Conservation (phyloP, 2,797 vertebrate genomes). For the Argya squamiceps region DNA sequence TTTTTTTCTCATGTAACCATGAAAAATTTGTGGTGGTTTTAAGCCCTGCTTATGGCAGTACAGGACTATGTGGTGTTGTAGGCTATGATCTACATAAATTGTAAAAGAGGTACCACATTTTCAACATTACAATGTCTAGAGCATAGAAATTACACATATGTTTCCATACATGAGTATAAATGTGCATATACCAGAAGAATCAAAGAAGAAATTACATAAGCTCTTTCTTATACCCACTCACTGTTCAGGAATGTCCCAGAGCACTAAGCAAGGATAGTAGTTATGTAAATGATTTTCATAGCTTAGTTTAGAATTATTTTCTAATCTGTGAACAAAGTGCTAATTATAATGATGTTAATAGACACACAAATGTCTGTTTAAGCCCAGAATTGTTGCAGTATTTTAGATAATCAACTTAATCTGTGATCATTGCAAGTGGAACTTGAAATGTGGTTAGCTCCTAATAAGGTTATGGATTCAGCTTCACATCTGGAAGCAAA, state of each 20-base stretch:
- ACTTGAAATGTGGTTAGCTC: neutral
- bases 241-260: neutral
- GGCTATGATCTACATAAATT: neutral
- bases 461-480: slow-evolving; percentile 4
- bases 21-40: neutral
- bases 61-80: neutral
- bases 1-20: neutral
- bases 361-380: neutral
- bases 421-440: neutral
- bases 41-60: neutral
- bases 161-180: neutral
- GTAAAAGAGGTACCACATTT: neutral
- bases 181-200: neutral
- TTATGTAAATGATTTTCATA: neutral
- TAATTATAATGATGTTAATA: neutral
- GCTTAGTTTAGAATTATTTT: neutral
- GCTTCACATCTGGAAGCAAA: neutral
- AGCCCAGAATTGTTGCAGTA: neutral
- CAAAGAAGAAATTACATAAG: neutral
- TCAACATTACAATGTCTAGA: neutral
- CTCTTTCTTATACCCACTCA: neutral
- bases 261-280: too few species aligned
- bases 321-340: neutral
- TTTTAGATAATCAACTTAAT: neutral
- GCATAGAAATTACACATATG: neutral